These are phyloP conservation scores for Muntiacus muntjak DNA, from an alignment of 2,113 vertebrate species.

Conservation along the genomic window DNA sequence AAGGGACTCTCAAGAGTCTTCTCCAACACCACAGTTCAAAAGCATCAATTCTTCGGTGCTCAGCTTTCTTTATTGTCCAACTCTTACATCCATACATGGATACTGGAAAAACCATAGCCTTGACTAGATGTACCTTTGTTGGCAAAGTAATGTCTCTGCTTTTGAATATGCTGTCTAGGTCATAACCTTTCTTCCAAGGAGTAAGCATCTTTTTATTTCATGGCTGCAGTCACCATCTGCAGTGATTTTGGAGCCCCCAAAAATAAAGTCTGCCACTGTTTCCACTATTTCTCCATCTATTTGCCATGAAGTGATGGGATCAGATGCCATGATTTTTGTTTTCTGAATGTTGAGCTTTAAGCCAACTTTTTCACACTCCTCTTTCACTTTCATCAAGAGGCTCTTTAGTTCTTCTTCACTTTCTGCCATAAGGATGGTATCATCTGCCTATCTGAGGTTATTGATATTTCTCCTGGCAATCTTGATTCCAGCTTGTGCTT, in stretches of 20 bases:
- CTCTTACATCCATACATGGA: not conserved
- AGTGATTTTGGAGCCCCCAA: not conserved
- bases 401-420: not conserved
- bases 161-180: not conserved
- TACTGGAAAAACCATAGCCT: not conserved
- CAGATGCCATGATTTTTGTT: not conserved
- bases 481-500: not conserved
- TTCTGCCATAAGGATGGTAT: not conserved
- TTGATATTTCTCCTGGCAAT: not conserved
- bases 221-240: not conserved
- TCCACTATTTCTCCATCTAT: not conserved
- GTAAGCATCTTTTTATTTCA: not conserved
- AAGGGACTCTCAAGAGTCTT: not conserved
- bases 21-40: not conserved
- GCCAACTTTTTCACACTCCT: not conserved
- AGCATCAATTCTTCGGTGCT: accelerated
- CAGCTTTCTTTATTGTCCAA: not conserved
- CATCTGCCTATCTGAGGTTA: not conserved
- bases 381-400: not conserved
- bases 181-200: not conserved
- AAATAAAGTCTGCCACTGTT: not conserved
- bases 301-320: not conserved
- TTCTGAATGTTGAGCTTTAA: not conserved
- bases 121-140: not conserved
- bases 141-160: not conserved